These are phyloP conservation scores for Trachelus iudaicus DNA, from an alignment of 2,888 invertebrate genomes.

Conservation along the genomic window DNA sequence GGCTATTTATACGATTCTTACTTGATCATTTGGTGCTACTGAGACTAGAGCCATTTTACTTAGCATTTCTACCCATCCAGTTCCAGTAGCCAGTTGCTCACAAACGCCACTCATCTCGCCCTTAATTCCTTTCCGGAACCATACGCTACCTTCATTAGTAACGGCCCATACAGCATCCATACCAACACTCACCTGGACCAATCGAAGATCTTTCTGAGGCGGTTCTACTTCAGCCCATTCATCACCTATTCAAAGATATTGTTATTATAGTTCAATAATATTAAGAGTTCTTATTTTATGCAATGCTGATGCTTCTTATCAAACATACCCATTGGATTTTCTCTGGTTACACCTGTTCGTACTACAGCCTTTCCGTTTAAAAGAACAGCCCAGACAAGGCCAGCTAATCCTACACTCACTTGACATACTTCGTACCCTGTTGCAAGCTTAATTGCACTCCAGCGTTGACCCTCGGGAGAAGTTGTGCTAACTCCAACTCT, in stretches of 20 bases:
- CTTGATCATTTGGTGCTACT: slow-evolving; percentile 89
- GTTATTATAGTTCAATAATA: background rate
- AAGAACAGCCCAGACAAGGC: slow-evolving; percentile 87
- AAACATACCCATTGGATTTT: slow-evolving; percentile 73
- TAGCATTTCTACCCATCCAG: slow-evolving; percentile 91
- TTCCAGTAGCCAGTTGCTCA: slow-evolving; percentile 82
- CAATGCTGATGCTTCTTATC: background rate
- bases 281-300: background rate
- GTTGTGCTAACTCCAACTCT: slow-evolving; percentile 82
- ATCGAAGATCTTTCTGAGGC: slow-evolving; percentile 76
- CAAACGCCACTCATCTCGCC: slow-evolving; percentile 79
- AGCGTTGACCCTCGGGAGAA: slow-evolving; percentile 88
- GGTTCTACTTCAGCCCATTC: slow-evolving; percentile 86
- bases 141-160: slow-evolving; percentile 84
- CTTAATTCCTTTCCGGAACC: slow-evolving; percentile 85
- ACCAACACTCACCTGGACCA: slow-evolving; percentile 85
- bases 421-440: slow-evolving; percentile 85
- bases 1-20: slow-evolving; percentile 34
- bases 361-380: slow-evolving; percentile 87
- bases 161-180: slow-evolving; percentile 81
- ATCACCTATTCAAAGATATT: slow-evolving; percentile 66
- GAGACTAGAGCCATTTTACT: slow-evolving; percentile 85
- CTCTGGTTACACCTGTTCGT: slow-evolving; percentile 85
- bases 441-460: slow-evolving; percentile 83
- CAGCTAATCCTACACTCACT: slow-evolving; percentile 86